A percentile compares a stretch with the other conserved stretches of the same genome.
phyloP scores from a whole-genome alignment of 1,140 invertebrate species.

The Pectinophora gossypiella region DNA sequence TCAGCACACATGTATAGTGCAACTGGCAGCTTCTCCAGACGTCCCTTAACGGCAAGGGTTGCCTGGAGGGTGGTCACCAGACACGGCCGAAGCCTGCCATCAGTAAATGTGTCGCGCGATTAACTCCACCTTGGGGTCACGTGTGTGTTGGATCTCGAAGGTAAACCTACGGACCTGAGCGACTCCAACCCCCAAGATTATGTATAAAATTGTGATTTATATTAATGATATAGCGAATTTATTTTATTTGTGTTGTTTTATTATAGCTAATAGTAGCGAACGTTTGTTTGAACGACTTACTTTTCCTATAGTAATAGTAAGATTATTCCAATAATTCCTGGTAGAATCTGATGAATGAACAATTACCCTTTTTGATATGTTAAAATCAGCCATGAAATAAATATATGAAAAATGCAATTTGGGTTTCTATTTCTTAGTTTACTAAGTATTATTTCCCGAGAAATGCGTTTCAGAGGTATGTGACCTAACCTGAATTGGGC shows the following conservation, averaged over 20 bases:
- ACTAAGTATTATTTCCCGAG: background rate
- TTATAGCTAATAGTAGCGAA: background rate
- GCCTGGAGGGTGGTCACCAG: too few relatives aligned
- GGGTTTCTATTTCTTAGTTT: background rate
- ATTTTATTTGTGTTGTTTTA: background rate
- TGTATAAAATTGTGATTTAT: background rate
- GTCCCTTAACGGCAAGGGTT: too few relatives aligned
- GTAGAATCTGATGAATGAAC: conserved; percentile 1
- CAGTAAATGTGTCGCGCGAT: too few relatives aligned
- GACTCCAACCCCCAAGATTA: too few relatives aligned
- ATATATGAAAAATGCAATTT: conserved; percentile 2
- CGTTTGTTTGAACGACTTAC: background rate
- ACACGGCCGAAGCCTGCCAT: too few relatives aligned
- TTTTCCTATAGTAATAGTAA: background rate
- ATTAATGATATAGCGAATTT: background rate
- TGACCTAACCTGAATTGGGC: too few relatives aligned
- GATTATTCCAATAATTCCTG: background rate
- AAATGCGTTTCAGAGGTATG: too few relatives aligned
- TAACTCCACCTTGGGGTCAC: too few relatives aligned
- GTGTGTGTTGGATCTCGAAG: too few relatives aligned
- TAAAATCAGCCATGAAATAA: conserved; percentile 12
- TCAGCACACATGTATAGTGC: too few relatives aligned
- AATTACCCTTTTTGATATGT: conserved; percentile 13
- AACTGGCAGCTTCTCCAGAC: too few relatives aligned
- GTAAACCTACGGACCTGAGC: too few relatives aligned